Evolutionary conservation across 1,140 invertebrate species (phyloP).

Genomic region (Sycobia sp.): DNA sequence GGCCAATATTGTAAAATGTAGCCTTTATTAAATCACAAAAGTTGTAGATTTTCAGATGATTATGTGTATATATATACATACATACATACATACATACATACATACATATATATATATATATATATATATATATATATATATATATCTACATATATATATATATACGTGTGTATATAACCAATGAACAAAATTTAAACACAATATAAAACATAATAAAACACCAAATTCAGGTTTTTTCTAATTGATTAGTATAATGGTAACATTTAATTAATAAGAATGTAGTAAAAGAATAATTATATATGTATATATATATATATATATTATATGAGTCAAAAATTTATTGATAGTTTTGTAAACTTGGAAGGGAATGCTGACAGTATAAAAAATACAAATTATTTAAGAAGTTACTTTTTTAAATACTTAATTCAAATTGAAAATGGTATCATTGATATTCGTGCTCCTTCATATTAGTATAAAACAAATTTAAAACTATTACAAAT

Average conservation of each 20-base stretch:
- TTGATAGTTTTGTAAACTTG: not conserved
- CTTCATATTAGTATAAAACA: conserved; percentile 12
- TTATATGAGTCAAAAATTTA: conserved; percentile 9
- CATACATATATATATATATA: no score
- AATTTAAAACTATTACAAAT: conserved; percentile 3
- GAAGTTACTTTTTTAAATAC: conserved; percentile 15
- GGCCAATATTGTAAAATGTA: conserved; percentile 9
- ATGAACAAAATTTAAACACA: no score
- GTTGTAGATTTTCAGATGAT: conserved; percentile 22
- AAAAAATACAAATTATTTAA: conserved; percentile 19
- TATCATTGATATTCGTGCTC: conserved; percentile 5
- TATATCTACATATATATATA: no score
- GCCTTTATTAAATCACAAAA: conserved; percentile 31
- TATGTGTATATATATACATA: no score
- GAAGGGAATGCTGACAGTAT: conserved; percentile 24
- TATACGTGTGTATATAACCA: no score
- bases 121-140: no score
- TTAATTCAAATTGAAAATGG: conserved; percentile 11
- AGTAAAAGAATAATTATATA: not conserved
- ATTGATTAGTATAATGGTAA: not conserved
- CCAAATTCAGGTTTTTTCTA: no score
- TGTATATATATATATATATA: no score
- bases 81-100: no score
- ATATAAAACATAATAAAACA: no score
- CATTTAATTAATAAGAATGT: not conserved